phyloP scores from a whole-genome alignment of 2,113 vertebrate species.

The Nannobrachium achirus region DNA sequence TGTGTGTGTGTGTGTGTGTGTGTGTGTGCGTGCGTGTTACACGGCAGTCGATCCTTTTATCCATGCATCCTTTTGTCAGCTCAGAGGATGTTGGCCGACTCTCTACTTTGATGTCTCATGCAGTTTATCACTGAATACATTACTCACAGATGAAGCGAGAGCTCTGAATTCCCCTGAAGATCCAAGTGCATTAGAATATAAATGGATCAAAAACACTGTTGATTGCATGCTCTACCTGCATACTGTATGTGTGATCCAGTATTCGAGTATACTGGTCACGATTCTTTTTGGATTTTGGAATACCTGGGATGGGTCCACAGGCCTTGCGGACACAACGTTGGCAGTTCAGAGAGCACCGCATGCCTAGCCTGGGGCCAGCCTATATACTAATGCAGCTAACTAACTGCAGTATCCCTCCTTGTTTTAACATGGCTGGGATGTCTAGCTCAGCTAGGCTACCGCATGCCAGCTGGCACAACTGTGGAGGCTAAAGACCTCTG shows the following conservation, averaged over 20 bases:
- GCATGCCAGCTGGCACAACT: neutral
- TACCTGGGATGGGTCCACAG: conserved; percentile 11
- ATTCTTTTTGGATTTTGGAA: neutral
- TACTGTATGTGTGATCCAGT: no score
- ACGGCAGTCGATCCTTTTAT: conserved; percentile 11
- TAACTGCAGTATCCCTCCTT: no score
- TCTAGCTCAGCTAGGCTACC: no score
- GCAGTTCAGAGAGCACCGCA: conserved; percentile 9
- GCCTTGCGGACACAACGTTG: conserved; percentile 27
- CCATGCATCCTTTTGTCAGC: conserved; percentile 33
- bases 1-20: no score
- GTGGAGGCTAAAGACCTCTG: conserved; percentile 5
- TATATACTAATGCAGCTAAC: no score
- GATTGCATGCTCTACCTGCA: conserved; percentile 32
- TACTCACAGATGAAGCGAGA: conserved; percentile 16
- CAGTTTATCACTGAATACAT: conserved; percentile 49
- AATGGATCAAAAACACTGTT: conserved; percentile 51
- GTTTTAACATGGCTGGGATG: no score
- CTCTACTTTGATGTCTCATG: conserved; percentile 57
- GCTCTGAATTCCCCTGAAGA: conserved; percentile 58
- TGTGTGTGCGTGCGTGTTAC: no score
- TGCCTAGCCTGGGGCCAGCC: no score
- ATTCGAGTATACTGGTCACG: neutral
- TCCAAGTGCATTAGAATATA: conserved; percentile 58
- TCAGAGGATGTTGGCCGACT: conserved; percentile 27